A percentile compares a stretch with the other conserved stretches of the same genome.
phyloP scores from a whole-genome alignment of 2,113 vertebrate genomes.

The Macroglossus sobrinus region DNA sequence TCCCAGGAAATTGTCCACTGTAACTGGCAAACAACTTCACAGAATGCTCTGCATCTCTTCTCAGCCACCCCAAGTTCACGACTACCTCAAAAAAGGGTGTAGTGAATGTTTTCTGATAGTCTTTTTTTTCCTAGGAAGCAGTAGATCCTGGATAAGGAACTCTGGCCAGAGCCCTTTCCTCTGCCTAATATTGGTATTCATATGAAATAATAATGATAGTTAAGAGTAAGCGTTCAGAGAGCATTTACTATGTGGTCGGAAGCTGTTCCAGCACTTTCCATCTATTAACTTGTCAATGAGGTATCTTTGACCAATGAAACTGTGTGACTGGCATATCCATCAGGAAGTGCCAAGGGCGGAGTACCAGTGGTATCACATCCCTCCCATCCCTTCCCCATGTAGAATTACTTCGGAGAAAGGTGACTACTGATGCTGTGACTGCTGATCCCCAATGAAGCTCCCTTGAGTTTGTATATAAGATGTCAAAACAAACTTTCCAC shows the following conservation, averaged over 20 bases:
- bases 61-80: background rate
- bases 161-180: background rate
- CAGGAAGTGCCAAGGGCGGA: background rate
- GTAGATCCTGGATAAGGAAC: background rate
- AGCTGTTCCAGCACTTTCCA: background rate
- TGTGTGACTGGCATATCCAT: background rate
- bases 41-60: background rate
- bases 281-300: background rate
- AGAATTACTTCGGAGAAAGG: background rate
- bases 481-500: background rate
- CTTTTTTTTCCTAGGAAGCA: background rate
- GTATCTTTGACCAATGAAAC: background rate
- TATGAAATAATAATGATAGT: background rate
- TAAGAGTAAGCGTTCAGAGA: background rate
- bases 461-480: background rate
- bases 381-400: fast-evolving
- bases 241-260: background rate
- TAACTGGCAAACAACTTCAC: background rate
- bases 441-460: background rate
- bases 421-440: background rate
- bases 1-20: background rate
- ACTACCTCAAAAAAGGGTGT: background rate
- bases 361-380: fast-evolving
- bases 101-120: background rate
- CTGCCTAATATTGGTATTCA: background rate